A percentile compares a stretch with the other conserved stretches of the same genome.
Evolutionary conservation across 2,797 vertebrate species (phyloP).

Genomic region (Spinus pinus): DNA sequence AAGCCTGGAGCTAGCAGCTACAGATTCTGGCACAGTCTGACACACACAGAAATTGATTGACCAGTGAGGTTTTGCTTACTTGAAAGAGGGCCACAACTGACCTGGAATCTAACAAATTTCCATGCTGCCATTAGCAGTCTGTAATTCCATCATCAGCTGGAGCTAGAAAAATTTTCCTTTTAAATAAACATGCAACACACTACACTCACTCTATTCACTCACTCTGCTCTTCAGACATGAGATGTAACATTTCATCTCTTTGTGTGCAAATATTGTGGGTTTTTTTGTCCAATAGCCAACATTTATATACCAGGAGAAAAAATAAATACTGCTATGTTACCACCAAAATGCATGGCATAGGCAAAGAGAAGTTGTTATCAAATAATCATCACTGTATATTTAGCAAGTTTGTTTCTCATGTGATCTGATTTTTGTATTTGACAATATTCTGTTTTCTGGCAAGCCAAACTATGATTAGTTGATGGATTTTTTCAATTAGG

Average conservation of each 20-base stretch:
- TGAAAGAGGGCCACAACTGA: not conserved
- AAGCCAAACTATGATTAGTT: not conserved
- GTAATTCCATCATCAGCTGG: not conserved
- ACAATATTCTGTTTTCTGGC: not conserved
- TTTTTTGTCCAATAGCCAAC: not conserved
- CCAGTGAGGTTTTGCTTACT: not conserved
- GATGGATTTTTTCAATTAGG: not conserved
- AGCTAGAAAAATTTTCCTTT: not conserved
- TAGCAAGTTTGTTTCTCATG: not conserved
- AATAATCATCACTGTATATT: not conserved
- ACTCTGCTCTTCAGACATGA: not conserved
- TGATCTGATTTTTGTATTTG: not conserved
- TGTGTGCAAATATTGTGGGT: not conserved
- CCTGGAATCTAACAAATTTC: not conserved
- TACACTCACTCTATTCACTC: not conserved
- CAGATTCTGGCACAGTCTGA: not conserved
- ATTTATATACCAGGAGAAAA: not conserved
- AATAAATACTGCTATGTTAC: not conserved
- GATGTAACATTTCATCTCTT: not conserved
- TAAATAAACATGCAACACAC: not conserved
- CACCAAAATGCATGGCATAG: not conserved
- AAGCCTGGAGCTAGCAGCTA: not conserved
- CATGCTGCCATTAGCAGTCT: not conserved
- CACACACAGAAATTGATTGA: not conserved
- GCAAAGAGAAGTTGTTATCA: not conserved